These are phyloP conservation scores for Hemithea aestivaria DNA, from an alignment of 2,888 invertebrate genomes.

Conservation along the genomic window DNA sequence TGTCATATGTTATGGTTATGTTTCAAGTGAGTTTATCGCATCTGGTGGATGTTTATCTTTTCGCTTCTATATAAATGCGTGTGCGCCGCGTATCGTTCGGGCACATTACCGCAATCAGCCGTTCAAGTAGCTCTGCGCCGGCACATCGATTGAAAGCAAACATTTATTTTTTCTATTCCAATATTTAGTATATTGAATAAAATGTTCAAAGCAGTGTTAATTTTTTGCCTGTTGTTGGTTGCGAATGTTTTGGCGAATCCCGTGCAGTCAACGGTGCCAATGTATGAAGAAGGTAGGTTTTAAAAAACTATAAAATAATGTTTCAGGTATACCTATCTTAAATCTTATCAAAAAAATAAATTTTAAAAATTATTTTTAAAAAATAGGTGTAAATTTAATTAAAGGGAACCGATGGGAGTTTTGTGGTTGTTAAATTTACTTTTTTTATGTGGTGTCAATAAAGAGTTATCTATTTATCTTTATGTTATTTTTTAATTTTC, in stretches of 20 bases:
- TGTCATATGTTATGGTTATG: too few relatives aligned
- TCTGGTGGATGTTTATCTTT: conserved; percentile 44
- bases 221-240: conserved; percentile 37
- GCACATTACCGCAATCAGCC: conserved; percentile 32
- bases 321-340: too few relatives aligned
- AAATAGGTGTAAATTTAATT: too few relatives aligned
- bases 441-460: too few relatives aligned
- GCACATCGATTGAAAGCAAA: conserved; percentile 17
- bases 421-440: too few relatives aligned
- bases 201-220: conserved; percentile 42
- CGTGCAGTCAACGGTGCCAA: conserved; percentile 21
- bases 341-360: too few relatives aligned
- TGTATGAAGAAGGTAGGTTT: conserved; percentile 37
- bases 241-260: conserved; percentile 37
- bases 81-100: conserved; percentile 25
- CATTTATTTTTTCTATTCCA: conserved; percentile 8
- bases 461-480: too few relatives aligned
- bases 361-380: too few relatives aligned
- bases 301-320: too few relatives aligned
- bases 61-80: conserved; percentile 43
- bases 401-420: too few relatives aligned
- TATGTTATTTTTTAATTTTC: too few relatives aligned
- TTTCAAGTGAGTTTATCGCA: conserved; percentile 9
- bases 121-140: conserved; percentile 16
- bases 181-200: conserved; percentile 28